phyloP scores from a whole-genome alignment of 2,797 vertebrate genomes.

The Cuculus canorus region DNA sequence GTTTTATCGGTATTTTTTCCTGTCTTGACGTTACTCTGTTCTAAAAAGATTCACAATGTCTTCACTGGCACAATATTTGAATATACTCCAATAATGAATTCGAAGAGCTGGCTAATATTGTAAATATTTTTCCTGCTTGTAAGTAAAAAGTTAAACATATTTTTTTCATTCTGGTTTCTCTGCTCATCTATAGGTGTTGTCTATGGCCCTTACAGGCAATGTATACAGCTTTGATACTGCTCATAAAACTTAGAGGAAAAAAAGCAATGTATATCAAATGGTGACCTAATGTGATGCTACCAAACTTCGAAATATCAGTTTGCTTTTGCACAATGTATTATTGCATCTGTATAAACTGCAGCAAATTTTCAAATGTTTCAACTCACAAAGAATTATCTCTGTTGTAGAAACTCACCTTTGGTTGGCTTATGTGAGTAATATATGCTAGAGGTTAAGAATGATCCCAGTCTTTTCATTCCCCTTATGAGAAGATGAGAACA shows the following conservation, averaged over 20 bases:
- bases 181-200: neutral
- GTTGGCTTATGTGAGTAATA: neutral
- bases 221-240: neutral
- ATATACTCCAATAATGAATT: neutral
- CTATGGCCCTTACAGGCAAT: neutral
- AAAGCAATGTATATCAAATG: neutral
- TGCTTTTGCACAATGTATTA: neutral
- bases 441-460: neutral
- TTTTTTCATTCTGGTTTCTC: neutral
- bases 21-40: neutral
- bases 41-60: neutral
- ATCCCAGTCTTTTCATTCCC: neutral
- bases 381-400: neutral
- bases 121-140: neutral
- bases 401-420: neutral
- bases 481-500: conserved; percentile 27
- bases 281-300: neutral
- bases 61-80: neutral
- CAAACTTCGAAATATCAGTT: neutral
- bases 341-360: neutral
- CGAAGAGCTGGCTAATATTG: neutral
- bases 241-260: neutral
- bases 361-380: neutral
- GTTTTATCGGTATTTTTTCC: neutral
- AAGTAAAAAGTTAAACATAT: neutral